phyloP scores from a whole-genome alignment of 2,888 invertebrate genomes.

The Limnephilus auricula region DNA sequence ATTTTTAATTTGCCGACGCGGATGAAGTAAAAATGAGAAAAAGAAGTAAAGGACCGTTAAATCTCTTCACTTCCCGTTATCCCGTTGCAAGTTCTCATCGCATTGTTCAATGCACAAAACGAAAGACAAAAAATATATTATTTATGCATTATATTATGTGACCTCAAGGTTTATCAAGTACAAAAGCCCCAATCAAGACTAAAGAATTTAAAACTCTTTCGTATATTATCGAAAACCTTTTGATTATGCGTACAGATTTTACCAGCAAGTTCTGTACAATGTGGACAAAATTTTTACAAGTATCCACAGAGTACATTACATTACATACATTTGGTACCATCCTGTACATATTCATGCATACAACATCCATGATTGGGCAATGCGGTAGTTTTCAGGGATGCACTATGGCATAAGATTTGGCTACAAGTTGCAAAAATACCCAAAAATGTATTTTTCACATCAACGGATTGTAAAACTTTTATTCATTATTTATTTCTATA shows the following conservation, averaged over 20 bases:
- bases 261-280: background rate
- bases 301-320: background rate
- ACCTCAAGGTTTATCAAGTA: background rate
- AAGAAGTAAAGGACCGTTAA: too few relatives aligned
- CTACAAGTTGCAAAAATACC: background rate
- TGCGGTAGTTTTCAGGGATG: slow-evolving; percentile 30
- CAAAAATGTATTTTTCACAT: background rate
- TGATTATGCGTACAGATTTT: background rate
- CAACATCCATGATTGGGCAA: slow-evolving; percentile 24
- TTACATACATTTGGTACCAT: background rate
- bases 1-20: too few relatives aligned
- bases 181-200: background rate
- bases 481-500: too few relatives aligned
- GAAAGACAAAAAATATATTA: background rate
- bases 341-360: background rate
- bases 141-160: background rate
- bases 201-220: background rate
- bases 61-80: background rate
- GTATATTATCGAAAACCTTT: background rate
- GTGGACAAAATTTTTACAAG: background rate
- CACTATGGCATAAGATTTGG: slow-evolving; percentile 7
- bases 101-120: background rate
- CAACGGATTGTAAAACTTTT: background rate
- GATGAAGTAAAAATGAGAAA: too few relatives aligned
- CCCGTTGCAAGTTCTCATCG: background rate